A percentile compares a stretch with the other conserved stretches of the same genome.
phyloP scores from a whole-genome alignment of 2,113 vertebrate species.

The Tyrannus savana region DNA sequence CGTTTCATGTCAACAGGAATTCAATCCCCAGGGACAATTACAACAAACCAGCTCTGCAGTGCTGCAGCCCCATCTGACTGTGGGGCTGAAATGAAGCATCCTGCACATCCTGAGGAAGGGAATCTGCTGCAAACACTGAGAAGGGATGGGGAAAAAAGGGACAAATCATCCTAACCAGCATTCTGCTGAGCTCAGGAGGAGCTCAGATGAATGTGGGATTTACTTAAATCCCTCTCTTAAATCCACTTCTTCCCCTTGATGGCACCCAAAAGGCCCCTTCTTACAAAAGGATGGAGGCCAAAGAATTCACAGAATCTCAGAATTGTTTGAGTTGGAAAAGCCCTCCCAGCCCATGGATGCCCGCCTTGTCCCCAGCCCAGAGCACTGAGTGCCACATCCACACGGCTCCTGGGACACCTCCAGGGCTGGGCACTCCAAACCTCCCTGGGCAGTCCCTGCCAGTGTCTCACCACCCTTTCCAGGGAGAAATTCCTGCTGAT shows the following conservation, averaged over 20 bases:
- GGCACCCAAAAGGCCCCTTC: background rate
- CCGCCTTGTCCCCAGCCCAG: background rate
- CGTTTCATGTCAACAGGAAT: background rate
- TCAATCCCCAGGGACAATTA: background rate
- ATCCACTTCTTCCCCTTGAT: background rate
- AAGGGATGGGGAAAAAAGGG: background rate
- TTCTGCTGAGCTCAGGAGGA: background rate
- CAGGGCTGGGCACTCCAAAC: background rate
- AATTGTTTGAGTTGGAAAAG: background rate
- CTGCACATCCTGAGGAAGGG: background rate
- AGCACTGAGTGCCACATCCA: background rate
- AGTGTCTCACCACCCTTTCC: background rate
- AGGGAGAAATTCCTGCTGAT: background rate
- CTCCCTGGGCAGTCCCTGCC: background rate
- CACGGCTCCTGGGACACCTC: background rate
- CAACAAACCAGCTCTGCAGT: accelerated
- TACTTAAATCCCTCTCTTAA: background rate
- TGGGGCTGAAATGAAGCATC: background rate
- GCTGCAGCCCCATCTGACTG: background rate
- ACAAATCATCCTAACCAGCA: background rate
- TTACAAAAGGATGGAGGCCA: background rate
- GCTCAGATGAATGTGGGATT: background rate
- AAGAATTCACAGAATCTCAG: background rate
- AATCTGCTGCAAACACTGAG: background rate
- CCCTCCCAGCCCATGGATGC: background rate